These are phyloP conservation scores for Macrotrachela quadricornifera DNA, from an alignment of 1,140 invertebrate genomes.

Conservation along the genomic window DNA sequence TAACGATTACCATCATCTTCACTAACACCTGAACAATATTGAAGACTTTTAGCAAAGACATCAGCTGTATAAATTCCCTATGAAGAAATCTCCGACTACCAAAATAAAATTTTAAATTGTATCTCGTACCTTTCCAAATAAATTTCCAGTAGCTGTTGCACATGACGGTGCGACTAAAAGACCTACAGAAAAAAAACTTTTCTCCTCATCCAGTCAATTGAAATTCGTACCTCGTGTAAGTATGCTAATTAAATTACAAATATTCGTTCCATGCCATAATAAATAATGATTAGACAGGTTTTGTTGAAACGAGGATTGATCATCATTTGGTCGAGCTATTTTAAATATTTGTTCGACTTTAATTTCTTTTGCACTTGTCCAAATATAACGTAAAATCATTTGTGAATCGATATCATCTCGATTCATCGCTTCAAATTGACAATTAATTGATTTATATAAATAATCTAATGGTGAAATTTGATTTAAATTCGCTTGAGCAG, in stretches of 20 bases:
- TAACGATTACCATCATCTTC: neutral
- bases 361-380: too few relatives aligned
- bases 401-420: constrained; percentile 19
- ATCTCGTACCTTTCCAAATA: too few relatives aligned
- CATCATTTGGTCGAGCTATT: constrained; percentile 17
- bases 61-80: constrained; percentile 32
- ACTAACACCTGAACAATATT: constrained; percentile 19
- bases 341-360: constrained; percentile 24
- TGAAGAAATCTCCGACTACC: too few relatives aligned
- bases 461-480: constrained; percentile 34
- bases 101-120: too few relatives aligned
- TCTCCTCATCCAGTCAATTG: too few relatives aligned
- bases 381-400: too few relatives aligned
- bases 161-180: too few relatives aligned
- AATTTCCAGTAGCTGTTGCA: too few relatives aligned
- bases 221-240: constrained; percentile 24
- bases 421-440: constrained; percentile 20
- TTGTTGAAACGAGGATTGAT: constrained; percentile 10
- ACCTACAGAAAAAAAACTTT: too few relatives aligned
- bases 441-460: constrained; percentile 26
- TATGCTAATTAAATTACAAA: constrained; percentile 28
- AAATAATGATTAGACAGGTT: constrained; percentile 19
- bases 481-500: too few relatives aligned
- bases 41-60: constrained; percentile 23
- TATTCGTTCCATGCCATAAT: constrained; percentile 31